A percentile compares a stretch with the other conserved stretches of the same genome.
Evolutionary conservation across 1,140 invertebrate species (phyloP).

Genomic region (Drosophila busckii): DNA sequence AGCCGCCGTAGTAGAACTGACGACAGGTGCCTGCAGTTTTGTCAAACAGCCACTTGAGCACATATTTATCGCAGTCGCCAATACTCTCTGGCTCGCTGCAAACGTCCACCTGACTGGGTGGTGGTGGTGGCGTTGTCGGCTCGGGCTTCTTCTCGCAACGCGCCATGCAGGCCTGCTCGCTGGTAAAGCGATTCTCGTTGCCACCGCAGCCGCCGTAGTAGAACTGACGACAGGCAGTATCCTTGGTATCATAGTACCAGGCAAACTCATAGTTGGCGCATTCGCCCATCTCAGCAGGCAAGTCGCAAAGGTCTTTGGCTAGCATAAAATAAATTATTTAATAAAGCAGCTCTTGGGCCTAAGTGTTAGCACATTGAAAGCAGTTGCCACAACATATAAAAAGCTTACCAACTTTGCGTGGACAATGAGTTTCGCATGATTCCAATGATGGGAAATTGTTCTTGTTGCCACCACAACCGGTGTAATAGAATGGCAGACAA

Average conservation of each 20-base stretch:
- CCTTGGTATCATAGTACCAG: constrained; percentile 91
- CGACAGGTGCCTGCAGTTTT: constrained; percentile 83
- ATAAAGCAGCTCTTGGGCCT: background rate
- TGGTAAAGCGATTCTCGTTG: constrained; percentile 89
- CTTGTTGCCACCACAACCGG: constrained; percentile 93
- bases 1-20: constrained; percentile 91
- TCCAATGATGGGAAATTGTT: constrained; percentile 91
- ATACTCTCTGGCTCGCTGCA: constrained; percentile 33
- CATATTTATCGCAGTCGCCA: constrained; percentile 39
- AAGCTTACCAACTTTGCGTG: constrained; percentile 87
- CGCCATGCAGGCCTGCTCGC: constrained; percentile 83
- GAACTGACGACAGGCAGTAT: constrained; percentile 86
- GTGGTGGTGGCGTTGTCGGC: constrained; percentile 51
- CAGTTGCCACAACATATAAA: constrained; percentile 52
- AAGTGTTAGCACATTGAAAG: constrained; percentile 55
- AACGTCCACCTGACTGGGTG: constrained; percentile 19
- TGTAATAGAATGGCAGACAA: constrained; percentile 97
- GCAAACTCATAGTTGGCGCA: constrained; percentile 88
- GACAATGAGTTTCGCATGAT: constrained; percentile 90
- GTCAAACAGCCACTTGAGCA: constrained; percentile 89
- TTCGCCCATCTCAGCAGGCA: constrained; percentile 87
- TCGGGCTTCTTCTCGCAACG: constrained; percentile 80
- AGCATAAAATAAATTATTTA: constrained; percentile 20
- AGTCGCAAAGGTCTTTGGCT: constrained; percentile 84
- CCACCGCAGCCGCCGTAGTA: constrained; percentile 91